Conservation (phyloP, 2,797 vertebrate species). For the Setipinna tenuifilis region DNA sequence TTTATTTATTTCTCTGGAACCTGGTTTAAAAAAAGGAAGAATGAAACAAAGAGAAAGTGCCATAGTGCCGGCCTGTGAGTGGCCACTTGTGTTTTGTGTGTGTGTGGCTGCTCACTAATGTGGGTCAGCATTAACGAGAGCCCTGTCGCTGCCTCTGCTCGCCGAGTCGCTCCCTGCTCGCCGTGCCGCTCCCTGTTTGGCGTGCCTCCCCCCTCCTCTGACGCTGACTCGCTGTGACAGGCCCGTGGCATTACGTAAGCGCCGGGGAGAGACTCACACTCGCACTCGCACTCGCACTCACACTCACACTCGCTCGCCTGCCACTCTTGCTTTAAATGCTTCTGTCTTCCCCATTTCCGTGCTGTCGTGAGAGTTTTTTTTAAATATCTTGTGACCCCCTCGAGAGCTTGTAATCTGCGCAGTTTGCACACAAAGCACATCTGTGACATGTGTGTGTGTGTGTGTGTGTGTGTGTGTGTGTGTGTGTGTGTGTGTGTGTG, state of each 20-base stretch:
- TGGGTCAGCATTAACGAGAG: constrained; percentile 73
- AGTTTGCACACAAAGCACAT: not conserved
- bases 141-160: constrained; percentile 53
- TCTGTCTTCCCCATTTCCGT: constrained; percentile 29
- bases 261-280: constrained; percentile 50
- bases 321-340: constrained; percentile 54
- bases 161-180: not conserved
- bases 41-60: too few relatives aligned
- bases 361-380: constrained; percentile 13
- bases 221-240: constrained; percentile 73
- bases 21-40: too few relatives aligned
- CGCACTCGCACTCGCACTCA: not conserved
- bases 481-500: too few relatives aligned
- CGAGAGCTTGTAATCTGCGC: too few relatives aligned
- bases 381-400: not conserved
- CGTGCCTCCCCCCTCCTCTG: constrained; percentile 53
- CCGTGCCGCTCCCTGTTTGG: constrained; percentile 41
- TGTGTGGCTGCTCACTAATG: constrained; percentile 65
- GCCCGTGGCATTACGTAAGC: constrained; percentile 68
- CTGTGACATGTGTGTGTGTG: not conserved
- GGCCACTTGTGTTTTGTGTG: constrained; percentile 51
- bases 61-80: constrained; percentile 33
- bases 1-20: too few relatives aligned
- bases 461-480: not conserved
- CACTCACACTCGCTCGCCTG: not conserved